Percentiles rank a stretch among this genome's conserved stretches.
phyloP scores from a whole-genome alignment of 2,113 vertebrate genomes.

The Archilochus colubris region DNA sequence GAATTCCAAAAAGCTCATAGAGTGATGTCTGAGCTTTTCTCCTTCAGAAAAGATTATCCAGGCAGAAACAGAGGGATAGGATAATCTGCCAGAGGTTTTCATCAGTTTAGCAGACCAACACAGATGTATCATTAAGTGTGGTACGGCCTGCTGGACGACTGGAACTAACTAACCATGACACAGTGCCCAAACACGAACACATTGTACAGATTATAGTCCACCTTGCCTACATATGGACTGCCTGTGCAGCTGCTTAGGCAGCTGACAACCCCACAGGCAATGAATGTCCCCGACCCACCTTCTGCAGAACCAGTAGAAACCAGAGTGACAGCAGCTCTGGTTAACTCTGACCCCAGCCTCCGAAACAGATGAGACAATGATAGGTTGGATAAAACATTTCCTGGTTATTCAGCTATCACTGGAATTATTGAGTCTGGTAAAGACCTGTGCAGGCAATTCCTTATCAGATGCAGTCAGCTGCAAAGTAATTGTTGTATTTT shows the following conservation, averaged over 20 bases:
- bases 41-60: not conserved
- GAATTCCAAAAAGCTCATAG: not conserved
- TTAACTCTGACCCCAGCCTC: not conserved
- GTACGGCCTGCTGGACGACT: not conserved
- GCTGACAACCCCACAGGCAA: fast-evolving
- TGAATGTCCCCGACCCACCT: not conserved
- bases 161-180: not conserved
- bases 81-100: not conserved
- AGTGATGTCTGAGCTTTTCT: not conserved
- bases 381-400: not conserved
- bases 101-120: not conserved
- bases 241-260: not conserved
- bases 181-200: not conserved
- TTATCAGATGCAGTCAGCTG: not conserved
- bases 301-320: not conserved
- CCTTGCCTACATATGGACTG: not conserved
- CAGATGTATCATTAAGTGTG: not conserved
- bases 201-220: not conserved
- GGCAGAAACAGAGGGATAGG: not conserved
- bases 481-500: not conserved
- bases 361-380: not conserved
- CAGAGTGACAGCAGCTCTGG: not conserved
- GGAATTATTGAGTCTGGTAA: not conserved
- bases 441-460: not conserved
- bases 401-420: not conserved